Base-by-base conservation (phyloP, 30 jellyfish, hydroid and myxozoan genomes). In the Aurelia sp. region DNA sequence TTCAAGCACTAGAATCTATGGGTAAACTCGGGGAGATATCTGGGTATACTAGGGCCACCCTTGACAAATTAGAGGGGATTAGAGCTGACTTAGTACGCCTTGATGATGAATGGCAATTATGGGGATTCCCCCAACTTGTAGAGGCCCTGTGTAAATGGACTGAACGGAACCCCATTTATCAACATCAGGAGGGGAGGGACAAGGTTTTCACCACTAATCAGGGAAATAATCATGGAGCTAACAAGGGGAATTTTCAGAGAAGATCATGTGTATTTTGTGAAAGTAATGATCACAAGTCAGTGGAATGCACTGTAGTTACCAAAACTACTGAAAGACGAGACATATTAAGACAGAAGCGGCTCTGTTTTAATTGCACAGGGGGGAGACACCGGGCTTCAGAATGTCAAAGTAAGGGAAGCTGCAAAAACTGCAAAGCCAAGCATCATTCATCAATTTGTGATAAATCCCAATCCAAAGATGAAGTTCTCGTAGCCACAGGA, bases 321-420 rank as follows among this genome's bases (percentile, higher is more conserved):
- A 59, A 86, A 23, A 13, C 65, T 13, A 52, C 35, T 51, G 84
- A 86, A 65, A 44, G 96, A 65, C 51, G 96, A 69, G 84, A 62
- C 65, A 64, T 74, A 12, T 53, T 86, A 30, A 66, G 62, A 40
- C 62, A 69, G 79, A 92, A 92, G 74, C 44, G 81, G 37, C 53
- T 87, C 44, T 92, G 95, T 60, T 92, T 62, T 77, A 92, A 86
- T 73, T 86, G 98, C 78, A 75, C 91, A 31, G 94, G 96, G n/a
- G 53, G 50, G 35, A 66, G 72, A 16, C 98, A 92, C 78, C 16
- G 91, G 20, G 95, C 89, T n/a, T 53, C 89, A 21, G n/a, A n/a
- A n/a, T n/a, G n/a, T n/a, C n/a, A n/a, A n/a, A n/a, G n/a, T n/a
- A n/a, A n/a, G 23, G 41, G 79, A 55, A 21, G 63, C 35, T 92